Percentiles rank a stretch among this genome's conserved stretches.
Conservation (phyloP, 2,888 invertebrate species). For the Dynastes tityus region DNA sequence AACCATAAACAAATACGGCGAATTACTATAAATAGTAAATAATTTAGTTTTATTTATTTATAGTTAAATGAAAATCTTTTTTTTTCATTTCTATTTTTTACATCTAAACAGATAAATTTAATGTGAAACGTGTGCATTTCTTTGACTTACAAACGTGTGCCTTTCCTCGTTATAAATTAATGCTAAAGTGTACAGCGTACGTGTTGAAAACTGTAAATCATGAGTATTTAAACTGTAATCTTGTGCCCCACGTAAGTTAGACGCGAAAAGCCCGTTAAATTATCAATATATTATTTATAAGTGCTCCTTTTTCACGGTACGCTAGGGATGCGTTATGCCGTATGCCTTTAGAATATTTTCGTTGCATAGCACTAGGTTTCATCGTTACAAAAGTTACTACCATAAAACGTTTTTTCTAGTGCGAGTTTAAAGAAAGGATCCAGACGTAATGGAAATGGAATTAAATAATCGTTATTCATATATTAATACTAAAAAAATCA, state of each 20-base stretch:
- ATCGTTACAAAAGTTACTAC: not conserved
- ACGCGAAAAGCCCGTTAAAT: constrained; percentile 13
- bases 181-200: not conserved
- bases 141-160: too few species aligned
- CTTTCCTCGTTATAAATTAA: not conserved
- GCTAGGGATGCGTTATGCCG: constrained; percentile 19
- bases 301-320: constrained; percentile 31
- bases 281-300: constrained; percentile 34
- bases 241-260: not conserved
- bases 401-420: not conserved
- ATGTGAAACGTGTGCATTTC: too few species aligned
- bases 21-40: too few species aligned
- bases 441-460: too few species aligned
- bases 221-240: constrained; percentile 33
- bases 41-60: too few species aligned
- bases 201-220: constrained; percentile 15
- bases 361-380: not conserved
- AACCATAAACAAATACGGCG: too few species aligned
- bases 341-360: constrained; percentile 6
- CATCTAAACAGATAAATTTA: too few species aligned
- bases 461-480: too few species aligned
- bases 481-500: too few species aligned
- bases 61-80: too few species aligned
- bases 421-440: too few species aligned
- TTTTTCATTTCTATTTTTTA: too few species aligned